These are phyloP conservation scores for Phorcus lineatus DNA, from an alignment of 2,888 invertebrate genomes.

Conservation along the genomic window DNA sequence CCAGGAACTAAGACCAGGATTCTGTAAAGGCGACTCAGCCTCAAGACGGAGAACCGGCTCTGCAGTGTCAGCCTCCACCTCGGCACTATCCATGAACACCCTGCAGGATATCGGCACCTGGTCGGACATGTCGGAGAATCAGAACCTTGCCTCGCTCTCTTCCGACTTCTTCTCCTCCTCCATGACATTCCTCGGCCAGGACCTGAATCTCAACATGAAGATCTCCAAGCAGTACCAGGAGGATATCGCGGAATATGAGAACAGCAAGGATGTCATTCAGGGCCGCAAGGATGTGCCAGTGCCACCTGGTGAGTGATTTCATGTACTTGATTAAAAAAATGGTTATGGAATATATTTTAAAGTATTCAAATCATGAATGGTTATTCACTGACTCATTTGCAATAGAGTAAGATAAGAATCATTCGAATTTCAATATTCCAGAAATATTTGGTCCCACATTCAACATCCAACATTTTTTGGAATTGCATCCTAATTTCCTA, in stretches of 20 bases:
- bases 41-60: neutral
- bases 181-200: conserved; percentile 64
- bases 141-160: conserved; percentile 63
- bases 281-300: conserved; percentile 67
- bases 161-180: conserved; percentile 67
- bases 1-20: conserved; percentile 67
- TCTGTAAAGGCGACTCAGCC: neutral
- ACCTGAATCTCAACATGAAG: conserved; percentile 50
- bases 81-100: neutral
- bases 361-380: too few species aligned
- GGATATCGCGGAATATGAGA: conserved; percentile 47
- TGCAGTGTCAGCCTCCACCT: neutral
- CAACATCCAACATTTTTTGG: too few species aligned
- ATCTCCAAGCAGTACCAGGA: conserved; percentile 37
- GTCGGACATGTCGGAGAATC: conserved; percentile 42
- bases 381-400: too few species aligned
- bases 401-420: too few species aligned
- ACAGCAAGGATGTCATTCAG: conserved; percentile 66
- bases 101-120: conserved; percentile 27
- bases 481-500: too few species aligned
- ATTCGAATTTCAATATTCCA: too few species aligned
- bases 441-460: too few species aligned
- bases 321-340: too few species aligned
- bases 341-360: too few species aligned
- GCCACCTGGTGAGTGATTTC: conserved; percentile 57